Evolutionary conservation across 2,888 invertebrate species (phyloP), one percentile per base, ranked within the genome.

Genomic region (Aphelenchoides bicaudatus): DNA sequence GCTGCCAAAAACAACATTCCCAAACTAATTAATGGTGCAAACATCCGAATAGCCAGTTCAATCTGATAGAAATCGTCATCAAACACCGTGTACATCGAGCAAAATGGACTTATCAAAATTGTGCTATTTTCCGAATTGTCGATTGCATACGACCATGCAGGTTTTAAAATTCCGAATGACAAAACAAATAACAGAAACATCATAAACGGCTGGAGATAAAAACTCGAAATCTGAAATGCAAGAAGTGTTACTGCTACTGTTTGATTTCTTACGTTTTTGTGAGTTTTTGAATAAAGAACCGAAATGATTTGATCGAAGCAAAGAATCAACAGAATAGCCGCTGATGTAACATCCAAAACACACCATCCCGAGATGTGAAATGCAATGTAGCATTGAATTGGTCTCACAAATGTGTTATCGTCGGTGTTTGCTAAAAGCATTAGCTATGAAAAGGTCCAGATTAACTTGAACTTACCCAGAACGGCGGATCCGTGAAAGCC

Each of bases 251-350:
- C n/a, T 6, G 6, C 27, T 23, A 37, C 43, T 8, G n/a, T n/a
- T n/a, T 13, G 6, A 27, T 21, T 3, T 25, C 39, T 6, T 34
- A 60, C 63, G 21, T 34, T 38, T 39, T 63, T 63, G 49, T 65
- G 63, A 25, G 31, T 65, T 30, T 62, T 62, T 21, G 58, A 43
- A 50, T 56, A 64, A 21, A 61, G 28, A 2, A 64, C 64, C 28
- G 63, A 64, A 46, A 64, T 38, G 10, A 64, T 25, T 47, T 61
- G 59, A 39, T 64, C 64, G 13, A 56, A 19, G 31, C 65, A 64
- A 16, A 64, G 49, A 29, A 65, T 38, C 10, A 29, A 19, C 3
- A 64, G 31, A 19, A 64, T 31, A n/a, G 39, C 43, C 16, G 46
- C 23, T 28, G 46, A 37, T 5, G 64, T 48, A 8, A 53, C 34